Percentiles rank a stretch among this genome's conserved stretches.
phyloP scores from a whole-genome alignment of 2,113 vertebrate genomes.

The Casuarius casuarius region DNA sequence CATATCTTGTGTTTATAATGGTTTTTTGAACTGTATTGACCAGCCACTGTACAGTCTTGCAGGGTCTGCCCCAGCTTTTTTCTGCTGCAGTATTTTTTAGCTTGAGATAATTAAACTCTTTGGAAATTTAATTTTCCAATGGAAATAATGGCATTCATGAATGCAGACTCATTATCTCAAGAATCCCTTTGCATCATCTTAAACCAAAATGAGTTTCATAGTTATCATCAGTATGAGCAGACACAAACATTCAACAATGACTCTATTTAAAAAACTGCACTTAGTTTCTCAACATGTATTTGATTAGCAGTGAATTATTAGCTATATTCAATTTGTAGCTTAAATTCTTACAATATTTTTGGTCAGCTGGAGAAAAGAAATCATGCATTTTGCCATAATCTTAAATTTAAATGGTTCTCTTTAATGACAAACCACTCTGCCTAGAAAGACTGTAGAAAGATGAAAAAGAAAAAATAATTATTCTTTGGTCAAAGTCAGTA shows the following conservation, averaged over 20 bases:
- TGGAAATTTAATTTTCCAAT: background rate
- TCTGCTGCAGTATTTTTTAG: background rate
- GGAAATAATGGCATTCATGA: background rate
- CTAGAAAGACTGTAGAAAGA: background rate
- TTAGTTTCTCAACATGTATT: constrained; percentile 8
- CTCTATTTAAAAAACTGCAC: background rate
- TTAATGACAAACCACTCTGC: constrained; percentile 23
- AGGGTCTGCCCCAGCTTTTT: background rate
- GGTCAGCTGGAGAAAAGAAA: background rate
- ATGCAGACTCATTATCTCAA: background rate
- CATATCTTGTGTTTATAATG: background rate
- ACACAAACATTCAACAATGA: background rate
- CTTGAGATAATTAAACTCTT: background rate
- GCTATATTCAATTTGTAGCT: background rate
- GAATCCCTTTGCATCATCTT: background rate
- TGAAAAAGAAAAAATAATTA: constrained; percentile 30
- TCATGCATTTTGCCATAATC: background rate
- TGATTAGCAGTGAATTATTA: constrained; percentile 3
- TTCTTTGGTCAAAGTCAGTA: constrained; percentile 18
- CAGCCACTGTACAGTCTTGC: background rate
- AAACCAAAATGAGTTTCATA: background rate
- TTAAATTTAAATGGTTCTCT: background rate
- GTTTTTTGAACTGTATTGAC: background rate
- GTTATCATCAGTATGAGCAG: background rate
- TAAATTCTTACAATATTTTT: constrained; percentile 28